phyloP scores from a whole-genome alignment of 2,888 invertebrate species.

The Thera obeliscata region DNA sequence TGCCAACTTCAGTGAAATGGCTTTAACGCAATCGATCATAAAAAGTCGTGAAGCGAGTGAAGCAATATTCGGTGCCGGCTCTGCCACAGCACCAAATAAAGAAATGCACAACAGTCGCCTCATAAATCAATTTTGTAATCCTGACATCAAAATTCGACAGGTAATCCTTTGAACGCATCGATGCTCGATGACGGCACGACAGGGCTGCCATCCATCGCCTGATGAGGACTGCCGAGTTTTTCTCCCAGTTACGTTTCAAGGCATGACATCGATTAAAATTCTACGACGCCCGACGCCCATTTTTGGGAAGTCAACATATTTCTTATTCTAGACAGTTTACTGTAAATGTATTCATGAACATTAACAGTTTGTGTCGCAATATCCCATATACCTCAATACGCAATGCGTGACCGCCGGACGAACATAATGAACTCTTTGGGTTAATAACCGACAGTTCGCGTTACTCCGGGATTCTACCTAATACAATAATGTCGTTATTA shows the following conservation, averaged over 20 bases:
- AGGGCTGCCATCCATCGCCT: conserved; percentile 41
- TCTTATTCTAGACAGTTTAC: conserved; percentile 51
- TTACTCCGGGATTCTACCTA: conserved; percentile 59
- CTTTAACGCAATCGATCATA: conserved; percentile 55
- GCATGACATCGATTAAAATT: conserved; percentile 68
- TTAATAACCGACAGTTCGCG: conserved; percentile 70
- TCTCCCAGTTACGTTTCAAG: conserved; percentile 52
- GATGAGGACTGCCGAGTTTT: conserved; percentile 53
- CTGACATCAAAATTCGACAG: conserved; percentile 66
- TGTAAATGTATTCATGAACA: conserved; percentile 49
- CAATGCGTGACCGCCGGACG: conserved; percentile 75
- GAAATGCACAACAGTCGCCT: conserved; percentile 54
- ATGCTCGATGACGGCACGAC: conserved; percentile 49
- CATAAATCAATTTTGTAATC: conserved; percentile 64
- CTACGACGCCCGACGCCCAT: conserved; percentile 58
- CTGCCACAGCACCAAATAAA: conserved; percentile 50
- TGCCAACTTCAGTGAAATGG: conserved; percentile 31
- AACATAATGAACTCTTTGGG: conserved; percentile 67
- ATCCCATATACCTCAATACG: conserved; percentile 71
- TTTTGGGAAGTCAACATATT: conserved; percentile 61
- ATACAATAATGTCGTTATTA: conserved; percentile 56
- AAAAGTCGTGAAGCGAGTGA: conserved; percentile 46
- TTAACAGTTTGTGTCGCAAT: conserved; percentile 62
- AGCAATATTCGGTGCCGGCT: conserved; percentile 38
- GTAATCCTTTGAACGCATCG: conserved; percentile 58